phyloP scores from a whole-genome alignment of 1,140 invertebrate species.

The Lanistes nyassanus region DNA sequence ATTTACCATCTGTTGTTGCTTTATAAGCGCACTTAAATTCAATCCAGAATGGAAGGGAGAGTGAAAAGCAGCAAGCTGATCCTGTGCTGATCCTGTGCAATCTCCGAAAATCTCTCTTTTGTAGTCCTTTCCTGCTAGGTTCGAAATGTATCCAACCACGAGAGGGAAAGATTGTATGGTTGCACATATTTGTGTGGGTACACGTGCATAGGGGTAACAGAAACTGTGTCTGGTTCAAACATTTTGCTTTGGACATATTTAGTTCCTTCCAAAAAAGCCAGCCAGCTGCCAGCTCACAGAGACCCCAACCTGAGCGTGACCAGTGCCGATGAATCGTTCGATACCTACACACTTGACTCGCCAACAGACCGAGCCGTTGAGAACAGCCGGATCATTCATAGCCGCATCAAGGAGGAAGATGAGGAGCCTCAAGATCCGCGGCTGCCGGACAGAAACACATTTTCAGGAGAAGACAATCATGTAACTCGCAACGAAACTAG shows the following conservation, averaged over 20 bases:
- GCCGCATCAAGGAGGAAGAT: constrained; percentile 8
- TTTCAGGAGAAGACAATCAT: not conserved
- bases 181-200: too few species aligned
- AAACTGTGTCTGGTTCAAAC: not conserved
- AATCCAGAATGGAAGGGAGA: not conserved
- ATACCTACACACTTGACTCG: not conserved
- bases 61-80: not conserved
- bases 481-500: not conserved
- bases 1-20: not conserved
- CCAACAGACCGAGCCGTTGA: constrained; percentile 11
- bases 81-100: not conserved
- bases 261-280: not conserved
- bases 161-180: too few species aligned
- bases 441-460: not conserved
- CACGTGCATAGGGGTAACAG: not conserved
- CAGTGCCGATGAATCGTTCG: constrained; percentile 24
- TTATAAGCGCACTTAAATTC: not conserved
- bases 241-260: not conserved
- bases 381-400: constrained; percentile 14
- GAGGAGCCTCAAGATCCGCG: not conserved
- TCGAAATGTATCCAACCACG: too few species aligned
- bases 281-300: not conserved
- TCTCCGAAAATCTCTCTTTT: too few species aligned
- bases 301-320: constrained; percentile 24
- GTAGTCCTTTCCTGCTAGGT: too few species aligned